Evolutionary conservation across 2,888 invertebrate genomes (phyloP).

Genomic region (Cryptophagus acutangulus): DNA sequence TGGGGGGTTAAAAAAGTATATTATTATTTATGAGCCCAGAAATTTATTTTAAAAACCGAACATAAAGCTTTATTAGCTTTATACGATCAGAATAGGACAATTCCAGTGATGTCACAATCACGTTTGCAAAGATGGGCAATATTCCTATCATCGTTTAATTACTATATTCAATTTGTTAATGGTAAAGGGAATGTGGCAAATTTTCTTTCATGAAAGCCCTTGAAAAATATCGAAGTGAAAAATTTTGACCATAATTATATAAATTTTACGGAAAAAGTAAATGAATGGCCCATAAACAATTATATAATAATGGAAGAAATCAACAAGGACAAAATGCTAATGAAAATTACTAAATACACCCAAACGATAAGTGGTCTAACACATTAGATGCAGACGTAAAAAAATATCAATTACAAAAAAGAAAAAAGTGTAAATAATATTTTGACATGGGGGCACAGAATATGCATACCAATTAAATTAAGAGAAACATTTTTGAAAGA

Average conservation of each 20-base stretch:
- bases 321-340: too few species aligned
- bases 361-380: too few species aligned
- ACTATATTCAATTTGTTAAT: slow-evolving; percentile 14
- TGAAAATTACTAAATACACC: too few species aligned
- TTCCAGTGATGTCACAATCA: slow-evolving; percentile 7
- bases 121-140: slow-evolving; percentile 15
- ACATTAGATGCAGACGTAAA: too few species aligned
- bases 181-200: slow-evolving; percentile 14
- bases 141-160: slow-evolving; percentile 16
- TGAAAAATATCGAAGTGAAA: background rate
- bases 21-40: slow-evolving; percentile 18
- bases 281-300: too few species aligned
- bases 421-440: slow-evolving; percentile 14
- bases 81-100: slow-evolving; percentile 10
- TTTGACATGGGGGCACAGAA: slow-evolving; percentile 22
- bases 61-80: slow-evolving; percentile 14
- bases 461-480: slow-evolving; percentile 25
- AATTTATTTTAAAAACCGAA: slow-evolving; percentile 11
- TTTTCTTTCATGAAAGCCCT: slow-evolving; percentile 1
- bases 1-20: slow-evolving; percentile 36
- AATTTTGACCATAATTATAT: too few species aligned
- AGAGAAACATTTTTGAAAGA: slow-evolving; percentile 22
- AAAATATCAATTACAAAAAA: too few species aligned
- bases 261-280: too few species aligned
- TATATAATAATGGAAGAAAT: too few species aligned